Base-by-base conservation (phyloP, 2,797 vertebrate species). In the Meda fulgida region DNA sequence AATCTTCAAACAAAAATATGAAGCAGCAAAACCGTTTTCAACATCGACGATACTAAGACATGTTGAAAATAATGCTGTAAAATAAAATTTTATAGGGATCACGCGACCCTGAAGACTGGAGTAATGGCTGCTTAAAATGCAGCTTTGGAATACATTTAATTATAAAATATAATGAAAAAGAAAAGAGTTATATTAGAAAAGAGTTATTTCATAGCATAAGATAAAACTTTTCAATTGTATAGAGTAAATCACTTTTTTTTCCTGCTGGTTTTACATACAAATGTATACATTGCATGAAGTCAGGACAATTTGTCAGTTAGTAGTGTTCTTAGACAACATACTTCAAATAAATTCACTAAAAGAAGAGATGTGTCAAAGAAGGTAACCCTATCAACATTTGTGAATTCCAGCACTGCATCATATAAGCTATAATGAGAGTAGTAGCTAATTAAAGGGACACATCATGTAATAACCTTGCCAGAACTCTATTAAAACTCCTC, bases 381-480 rank as follows among this genome's bases (percentile, higher is more conserved):
- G 58, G 80, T 92, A 89, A 92, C 91, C 86, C 83, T 87, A 91
- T 90, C 66, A 63, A 90, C 92, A 85, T 90, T 82, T 67, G 75
- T 81, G 70, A 84, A 90, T 93, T 93, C 89, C 78, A 89, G 87
- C 81, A 69, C 70, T 73, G 87, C 83, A 88, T 86, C 91, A 87
- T 88, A 89, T 92, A 87, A 89, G 90, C 92, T 91, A 77, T 92
- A 92, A 92, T 89, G 85, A 90, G 88, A 90, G 81, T 31, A 34
- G 70, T 75, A 84, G 91, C 92, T 94, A 94, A 95, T 95, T 93
- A 92, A 90, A 78, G 86, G 87, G 92, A 93, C 89, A 92, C 87
- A 92, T 84, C 66, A 89, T 70, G 73, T 89, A 91, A 93, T 92
- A 90, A 91, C 88, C 90, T 93, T 89, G 82, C 70, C 84, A 78